phyloP scores from a whole-genome alignment of 2,888 invertebrate species.

The Prosopocoilus inquinatus region DNA sequence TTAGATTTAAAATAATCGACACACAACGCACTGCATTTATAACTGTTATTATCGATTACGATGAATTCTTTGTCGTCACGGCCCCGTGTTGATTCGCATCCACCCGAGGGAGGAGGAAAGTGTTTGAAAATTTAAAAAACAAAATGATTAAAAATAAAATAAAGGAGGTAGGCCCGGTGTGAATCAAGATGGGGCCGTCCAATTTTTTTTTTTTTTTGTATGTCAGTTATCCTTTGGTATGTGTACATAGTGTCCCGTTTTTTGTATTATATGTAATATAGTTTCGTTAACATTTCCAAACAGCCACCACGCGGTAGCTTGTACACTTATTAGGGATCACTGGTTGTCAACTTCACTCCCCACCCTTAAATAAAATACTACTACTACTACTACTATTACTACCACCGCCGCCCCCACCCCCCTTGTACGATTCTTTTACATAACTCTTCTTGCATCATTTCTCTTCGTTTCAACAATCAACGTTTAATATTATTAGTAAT shows the following conservation, averaged over 20 bases:
- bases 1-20: background rate
- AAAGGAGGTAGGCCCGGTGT: background rate
- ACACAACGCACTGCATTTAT: conserved; percentile 38
- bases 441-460: conserved; percentile 26
- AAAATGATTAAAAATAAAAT: no score
- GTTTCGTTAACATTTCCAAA: conserved; percentile 48
- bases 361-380: no score
- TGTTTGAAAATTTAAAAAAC: no score
- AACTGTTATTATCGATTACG: conserved; percentile 35
- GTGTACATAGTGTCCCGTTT: conserved; percentile 35
- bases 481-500: no score
- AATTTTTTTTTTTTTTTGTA: no score
- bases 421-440: background rate
- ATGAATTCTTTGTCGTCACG: conserved; percentile 25
- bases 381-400: no score
- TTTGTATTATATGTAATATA: conserved; percentile 52
- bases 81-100: conserved; percentile 5
- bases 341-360: conserved; percentile 18
- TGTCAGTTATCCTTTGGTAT: conserved; percentile 24
- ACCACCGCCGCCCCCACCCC: no score
- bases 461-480: no score
- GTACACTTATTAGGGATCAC: conserved; percentile 45
- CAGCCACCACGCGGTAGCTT: conserved; percentile 37
- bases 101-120: background rate
- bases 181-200: background rate